These are phyloP conservation scores for Danio aesculapii DNA, from an alignment of 2,797 vertebrate genomes.

Conservation along the genomic window DNA sequence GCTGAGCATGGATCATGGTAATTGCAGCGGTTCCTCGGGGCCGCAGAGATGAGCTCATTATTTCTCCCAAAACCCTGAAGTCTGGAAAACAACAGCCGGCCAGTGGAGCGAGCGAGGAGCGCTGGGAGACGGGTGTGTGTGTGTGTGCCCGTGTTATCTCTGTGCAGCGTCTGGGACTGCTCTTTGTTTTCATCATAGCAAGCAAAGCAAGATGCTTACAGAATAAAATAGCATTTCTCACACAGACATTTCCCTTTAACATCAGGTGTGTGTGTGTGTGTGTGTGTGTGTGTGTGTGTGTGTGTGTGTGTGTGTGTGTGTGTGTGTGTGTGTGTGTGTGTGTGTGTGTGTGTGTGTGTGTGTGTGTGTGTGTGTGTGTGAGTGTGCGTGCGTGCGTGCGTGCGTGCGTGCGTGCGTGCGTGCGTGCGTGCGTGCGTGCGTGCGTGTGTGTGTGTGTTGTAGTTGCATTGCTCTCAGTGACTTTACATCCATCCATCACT, in stretches of 20 bases:
- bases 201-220: constrained; percentile 49
- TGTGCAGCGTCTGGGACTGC: constrained; percentile 40
- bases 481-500: too few relatives aligned
- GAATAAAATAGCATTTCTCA: constrained; percentile 21
- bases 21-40: constrained; percentile 76
- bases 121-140: constrained; percentile 50
- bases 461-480: too few relatives aligned
- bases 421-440: too few relatives aligned
- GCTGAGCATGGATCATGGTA: constrained; percentile 74
- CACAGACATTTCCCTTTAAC: background rate
- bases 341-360: too few relatives aligned
- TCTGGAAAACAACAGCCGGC: constrained; percentile 56
- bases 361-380: too few relatives aligned
- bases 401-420: too few relatives aligned
- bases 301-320: too few relatives aligned
- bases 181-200: constrained; percentile 54
- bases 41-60: constrained; percentile 82
- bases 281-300: too few relatives aligned
- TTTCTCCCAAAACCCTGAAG: constrained; percentile 70
- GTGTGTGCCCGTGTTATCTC: constrained; percentile 36
- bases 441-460: too few relatives aligned
- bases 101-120: constrained; percentile 41
- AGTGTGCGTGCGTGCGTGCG: too few relatives aligned
- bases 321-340: too few relatives aligned
- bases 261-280: background rate